Base-by-base conservation (phyloP, 2,113 vertebrate species). In the Cyanoramphus novaezelandiae region DNA sequence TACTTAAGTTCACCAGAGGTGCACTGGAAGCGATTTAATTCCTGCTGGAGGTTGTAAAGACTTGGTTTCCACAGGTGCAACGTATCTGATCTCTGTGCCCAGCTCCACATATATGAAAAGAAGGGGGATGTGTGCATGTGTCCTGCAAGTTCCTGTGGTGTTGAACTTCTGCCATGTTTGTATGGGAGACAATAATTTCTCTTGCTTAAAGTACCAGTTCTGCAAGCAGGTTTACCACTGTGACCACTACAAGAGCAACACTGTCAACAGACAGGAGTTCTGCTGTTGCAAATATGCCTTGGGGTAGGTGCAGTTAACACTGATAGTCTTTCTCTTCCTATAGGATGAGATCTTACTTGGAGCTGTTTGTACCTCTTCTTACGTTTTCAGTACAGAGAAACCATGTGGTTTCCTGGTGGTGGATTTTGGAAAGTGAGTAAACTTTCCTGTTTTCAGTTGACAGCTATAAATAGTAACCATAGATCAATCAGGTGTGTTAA, bases 1-100 rank as follows among this genome's bases (percentile, higher is more conserved):
- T 2, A 3, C 60, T 60, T 31, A 12, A 39, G 17, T 31, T 80
- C 52, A 29, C 39, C 6, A 2, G 0, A 3, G 52, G 21, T 1
- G 3, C 10, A 3, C 31, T 9, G 52, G 37, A 31, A 60, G 62
- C 62, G 5, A 1, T 47, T 52, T 53, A 23, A 24, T 67, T 52
- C 44, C 52, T 28, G 9, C 41, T 5, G 18, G 43, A 28, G 31
- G 49, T 3, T 28, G 33, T 19, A 50, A 35, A 37, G 74, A 17
- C 24, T 28, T 1, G 1, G 37, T 39, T 76, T 41, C 53, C 4
- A 3, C 12, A 0, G 5, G 18, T 8, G 19, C 15, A 13, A 18
- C 33, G 35, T 43, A 25, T 19, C 49, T 21, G 35, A n/a, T 35
- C n/a, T 11, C 4, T 6, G 16, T 21, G 10, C 35, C 29, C 24